phyloP scores from a whole-genome alignment of 1,140 invertebrate species.

The Bombus ignitus region DNA sequence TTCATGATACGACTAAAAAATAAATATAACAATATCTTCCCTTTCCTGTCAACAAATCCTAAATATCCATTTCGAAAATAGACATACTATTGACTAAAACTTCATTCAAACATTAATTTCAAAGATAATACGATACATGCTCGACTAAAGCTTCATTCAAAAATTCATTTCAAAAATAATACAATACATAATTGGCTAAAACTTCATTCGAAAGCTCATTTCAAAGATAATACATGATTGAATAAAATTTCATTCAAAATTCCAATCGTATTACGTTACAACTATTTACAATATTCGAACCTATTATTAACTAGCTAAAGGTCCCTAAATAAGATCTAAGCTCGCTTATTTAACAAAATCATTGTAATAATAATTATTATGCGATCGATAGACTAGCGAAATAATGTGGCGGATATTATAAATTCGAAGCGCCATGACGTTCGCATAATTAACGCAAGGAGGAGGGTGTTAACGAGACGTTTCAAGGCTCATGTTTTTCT shows the following conservation, averaged over 20 bases:
- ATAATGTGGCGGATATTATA: conserved; percentile 2
- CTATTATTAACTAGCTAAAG: background rate
- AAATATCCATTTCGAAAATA: background rate
- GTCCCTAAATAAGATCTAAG: background rate
- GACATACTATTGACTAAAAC: background rate
- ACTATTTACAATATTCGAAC: too few relatives aligned
- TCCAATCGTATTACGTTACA: too few relatives aligned
- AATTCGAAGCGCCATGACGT: background rate
- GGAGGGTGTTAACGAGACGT: conserved; percentile 33
- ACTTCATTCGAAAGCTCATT: too few relatives aligned
- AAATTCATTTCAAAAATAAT: too few relatives aligned
- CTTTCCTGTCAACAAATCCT: background rate
- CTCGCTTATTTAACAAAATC: background rate
- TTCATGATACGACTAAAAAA: background rate
- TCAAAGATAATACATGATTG: too few relatives aligned
- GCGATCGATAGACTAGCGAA: background rate
- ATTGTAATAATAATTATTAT: background rate
- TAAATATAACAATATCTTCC: background rate
- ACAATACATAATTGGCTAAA: too few relatives aligned
- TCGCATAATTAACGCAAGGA: conserved; percentile 29
- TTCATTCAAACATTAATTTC: too few relatives aligned
- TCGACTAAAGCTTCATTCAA: too few relatives aligned
- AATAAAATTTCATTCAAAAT: too few relatives aligned
- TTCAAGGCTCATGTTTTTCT: conserved; percentile 4
- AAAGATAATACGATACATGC: too few relatives aligned